These are phyloP conservation scores for Drosophila sordidula DNA, from an alignment of 2,888 invertebrate genomes.

Conservation along the genomic window DNA sequence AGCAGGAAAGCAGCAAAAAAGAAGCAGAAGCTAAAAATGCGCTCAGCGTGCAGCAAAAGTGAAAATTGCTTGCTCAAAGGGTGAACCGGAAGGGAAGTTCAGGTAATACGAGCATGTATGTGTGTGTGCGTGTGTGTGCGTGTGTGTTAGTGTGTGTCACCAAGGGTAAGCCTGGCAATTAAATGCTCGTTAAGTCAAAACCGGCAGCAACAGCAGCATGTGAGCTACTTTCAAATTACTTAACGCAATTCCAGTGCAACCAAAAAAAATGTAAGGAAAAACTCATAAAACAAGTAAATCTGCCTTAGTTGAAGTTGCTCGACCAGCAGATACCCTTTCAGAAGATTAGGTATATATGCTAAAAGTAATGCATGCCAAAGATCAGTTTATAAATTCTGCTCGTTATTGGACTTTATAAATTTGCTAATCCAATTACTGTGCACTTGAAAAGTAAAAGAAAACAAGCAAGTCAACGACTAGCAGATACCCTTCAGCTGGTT, in stretches of 20 bases:
- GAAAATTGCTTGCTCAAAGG: constrained; percentile 54
- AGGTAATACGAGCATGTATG: constrained; percentile 37
- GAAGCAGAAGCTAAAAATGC: constrained; percentile 8
- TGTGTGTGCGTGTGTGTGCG: constrained; percentile 17
- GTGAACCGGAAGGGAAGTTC: constrained; percentile 62
- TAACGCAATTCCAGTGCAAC: constrained; percentile 46
- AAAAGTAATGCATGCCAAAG: too few relatives aligned
- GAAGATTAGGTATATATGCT: too few relatives aligned
- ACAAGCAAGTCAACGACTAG: too few relatives aligned
- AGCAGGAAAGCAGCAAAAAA: constrained; percentile 3
- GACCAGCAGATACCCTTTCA: constrained; percentile 10
- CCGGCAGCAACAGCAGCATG: constrained; percentile 43
- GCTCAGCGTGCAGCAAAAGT: constrained; percentile 51
- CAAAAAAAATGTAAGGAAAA: constrained; percentile 1
- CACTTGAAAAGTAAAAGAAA: too few relatives aligned
- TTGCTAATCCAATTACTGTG: too few relatives aligned
- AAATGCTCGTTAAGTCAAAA: constrained; percentile 75
- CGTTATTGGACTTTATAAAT: too few relatives aligned
- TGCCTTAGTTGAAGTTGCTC: neutral
- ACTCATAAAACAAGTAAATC: constrained; percentile 2
- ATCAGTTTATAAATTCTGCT: too few relatives aligned
- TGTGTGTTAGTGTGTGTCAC: constrained; percentile 41
- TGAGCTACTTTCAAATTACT: constrained; percentile 60
- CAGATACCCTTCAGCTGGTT: too few relatives aligned
- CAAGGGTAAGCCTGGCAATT: constrained; percentile 60